These are phyloP conservation scores for Tenthredo distinguenda DNA, from an alignment of 2,888 invertebrate species.

Conservation along the genomic window DNA sequence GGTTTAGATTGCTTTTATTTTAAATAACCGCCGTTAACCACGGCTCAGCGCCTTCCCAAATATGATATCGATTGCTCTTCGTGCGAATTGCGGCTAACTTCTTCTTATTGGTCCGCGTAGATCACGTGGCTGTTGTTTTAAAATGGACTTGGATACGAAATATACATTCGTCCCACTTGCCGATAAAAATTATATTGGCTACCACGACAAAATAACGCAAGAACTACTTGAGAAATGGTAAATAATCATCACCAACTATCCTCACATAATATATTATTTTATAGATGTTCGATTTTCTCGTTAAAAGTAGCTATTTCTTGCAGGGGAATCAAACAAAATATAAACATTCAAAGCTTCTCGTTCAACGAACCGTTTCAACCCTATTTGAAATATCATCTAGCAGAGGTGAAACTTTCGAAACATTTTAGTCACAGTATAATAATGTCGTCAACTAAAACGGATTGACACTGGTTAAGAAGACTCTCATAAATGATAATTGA, in stretches of 20 bases:
- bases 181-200: constrained; percentile 67
- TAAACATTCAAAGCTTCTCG: constrained; percentile 75
- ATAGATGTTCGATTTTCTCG: constrained; percentile 37
- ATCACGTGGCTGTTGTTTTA: constrained; percentile 56
- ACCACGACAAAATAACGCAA: constrained; percentile 66
- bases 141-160: constrained; percentile 72
- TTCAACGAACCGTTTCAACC: constrained; percentile 77
- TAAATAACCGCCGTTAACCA: background rate
- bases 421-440: background rate
- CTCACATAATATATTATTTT: background rate
- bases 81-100: background rate
- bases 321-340: constrained; percentile 76
- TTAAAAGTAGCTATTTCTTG: constrained; percentile 52
- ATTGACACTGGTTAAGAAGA: no score
- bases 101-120: background rate
- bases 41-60: background rate
- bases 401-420: constrained; percentile 70
- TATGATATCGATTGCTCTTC: background rate
- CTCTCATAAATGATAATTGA: no score
- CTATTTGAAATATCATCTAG: constrained; percentile 76
- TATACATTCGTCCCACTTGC: constrained; percentile 74
- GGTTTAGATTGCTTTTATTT: background rate
- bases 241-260: constrained; percentile 41
- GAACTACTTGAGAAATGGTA: constrained; percentile 76
- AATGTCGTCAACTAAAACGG: background rate